A percentile compares a stretch with the other conserved stretches of the same genome.
phyloP scores from a whole-genome alignment of 2,888 invertebrate genomes.

The Ichneumoninae sp. region DNA sequence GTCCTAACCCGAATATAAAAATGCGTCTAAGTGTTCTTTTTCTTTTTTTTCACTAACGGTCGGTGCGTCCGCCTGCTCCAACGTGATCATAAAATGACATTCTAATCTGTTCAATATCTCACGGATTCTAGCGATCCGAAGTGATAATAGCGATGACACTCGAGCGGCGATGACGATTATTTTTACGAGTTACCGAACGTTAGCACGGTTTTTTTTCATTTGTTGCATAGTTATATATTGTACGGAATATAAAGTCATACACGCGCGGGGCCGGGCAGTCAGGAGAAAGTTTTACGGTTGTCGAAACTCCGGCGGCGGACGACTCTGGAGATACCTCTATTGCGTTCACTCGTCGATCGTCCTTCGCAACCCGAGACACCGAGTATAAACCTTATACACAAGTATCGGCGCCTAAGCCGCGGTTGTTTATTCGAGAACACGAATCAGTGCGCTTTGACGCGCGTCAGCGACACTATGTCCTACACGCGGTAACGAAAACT shows the following conservation, averaged over 20 bases:
- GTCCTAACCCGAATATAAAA: neutral
- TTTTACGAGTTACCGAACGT: neutral
- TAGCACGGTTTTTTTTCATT: neutral
- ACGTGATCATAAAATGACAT: neutral
- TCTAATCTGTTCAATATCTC: neutral
- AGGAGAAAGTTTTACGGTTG: conserved; percentile 68
- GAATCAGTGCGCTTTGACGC: conserved; percentile 3
- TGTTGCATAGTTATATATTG: neutral
- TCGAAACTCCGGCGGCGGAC: conserved; percentile 61
- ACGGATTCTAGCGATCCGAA: neutral
- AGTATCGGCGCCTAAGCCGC: neutral
- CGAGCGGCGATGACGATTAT: neutral
- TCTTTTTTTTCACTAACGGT: neutral
- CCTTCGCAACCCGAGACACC: conserved; percentile 56
- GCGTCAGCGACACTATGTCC: neutral
- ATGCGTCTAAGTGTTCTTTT: neutral
- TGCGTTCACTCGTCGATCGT: conserved; percentile 68
- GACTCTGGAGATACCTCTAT: conserved; percentile 57
- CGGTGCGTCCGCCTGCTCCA: neutral
- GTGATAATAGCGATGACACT: neutral
- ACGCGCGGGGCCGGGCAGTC: conserved; percentile 14
- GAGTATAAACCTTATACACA: neutral
- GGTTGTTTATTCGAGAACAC: conserved; percentile 17
- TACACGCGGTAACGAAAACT: neutral
- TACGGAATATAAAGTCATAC: conserved; percentile 20